A percentile compares a stretch with the other conserved stretches of the same genome.
Evolutionary conservation across 2,113 vertebrate genomes (phyloP).

Genomic region (Tachycineta bicolor): DNA sequence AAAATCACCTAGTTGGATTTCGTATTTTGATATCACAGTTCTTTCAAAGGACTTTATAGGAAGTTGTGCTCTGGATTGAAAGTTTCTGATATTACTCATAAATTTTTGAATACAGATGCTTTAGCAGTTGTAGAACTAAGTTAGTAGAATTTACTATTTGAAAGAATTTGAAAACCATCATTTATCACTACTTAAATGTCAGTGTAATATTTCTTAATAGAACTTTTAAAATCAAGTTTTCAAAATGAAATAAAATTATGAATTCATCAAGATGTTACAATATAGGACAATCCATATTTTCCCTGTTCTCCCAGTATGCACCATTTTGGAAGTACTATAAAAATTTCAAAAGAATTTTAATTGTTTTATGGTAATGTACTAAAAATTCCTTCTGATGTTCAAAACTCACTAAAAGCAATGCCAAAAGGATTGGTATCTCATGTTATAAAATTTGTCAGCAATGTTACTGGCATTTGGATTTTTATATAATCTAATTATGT

Average conservation of each 20-base stretch:
- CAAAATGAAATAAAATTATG: background rate
- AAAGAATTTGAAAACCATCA: background rate
- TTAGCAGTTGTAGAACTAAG: background rate
- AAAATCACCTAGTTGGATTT: background rate
- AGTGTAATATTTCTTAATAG: background rate
- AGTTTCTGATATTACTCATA: background rate
- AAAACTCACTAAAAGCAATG: background rate
- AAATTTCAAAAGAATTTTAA: background rate
- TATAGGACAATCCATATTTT: background rate
- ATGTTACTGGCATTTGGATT: background rate
- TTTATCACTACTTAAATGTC: background rate
- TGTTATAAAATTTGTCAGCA: background rate
- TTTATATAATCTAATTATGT: background rate
- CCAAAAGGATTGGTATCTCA: background rate
- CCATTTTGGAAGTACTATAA: background rate
- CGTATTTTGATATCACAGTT: background rate
- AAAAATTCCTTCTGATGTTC: background rate
- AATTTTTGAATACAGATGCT: background rate
- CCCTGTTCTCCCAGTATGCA: background rate
- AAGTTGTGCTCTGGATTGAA: background rate
- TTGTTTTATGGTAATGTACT: background rate
- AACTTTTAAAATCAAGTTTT: background rate
- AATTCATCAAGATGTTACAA: background rate
- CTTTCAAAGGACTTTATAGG: background rate
- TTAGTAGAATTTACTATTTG: background rate